phyloP scores from a whole-genome alignment of 2,113 vertebrate species.

The Neopipo cinnamomea region DNA sequence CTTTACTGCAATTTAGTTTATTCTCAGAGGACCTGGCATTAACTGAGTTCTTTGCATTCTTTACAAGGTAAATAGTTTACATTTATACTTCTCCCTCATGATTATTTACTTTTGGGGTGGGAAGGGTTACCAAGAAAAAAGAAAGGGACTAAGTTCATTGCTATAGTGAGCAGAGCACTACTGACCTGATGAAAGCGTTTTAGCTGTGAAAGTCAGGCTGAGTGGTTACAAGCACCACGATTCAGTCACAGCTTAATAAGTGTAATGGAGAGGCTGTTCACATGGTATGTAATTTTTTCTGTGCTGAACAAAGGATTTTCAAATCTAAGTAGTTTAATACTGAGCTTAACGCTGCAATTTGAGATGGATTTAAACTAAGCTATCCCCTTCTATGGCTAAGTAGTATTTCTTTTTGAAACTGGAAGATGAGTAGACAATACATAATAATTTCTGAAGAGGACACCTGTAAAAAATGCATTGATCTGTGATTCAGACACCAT shows the following conservation, averaged over 20 bases:
- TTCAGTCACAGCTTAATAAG: conserved; percentile 17
- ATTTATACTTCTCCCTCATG: background rate
- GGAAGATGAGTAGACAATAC: background rate
- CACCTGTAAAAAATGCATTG: background rate
- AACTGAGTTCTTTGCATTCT: conserved; percentile 6
- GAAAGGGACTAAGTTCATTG: background rate
- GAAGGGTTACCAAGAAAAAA: background rate
- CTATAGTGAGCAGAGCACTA: background rate
- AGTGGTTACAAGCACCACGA: background rate
- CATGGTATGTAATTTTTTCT: background rate
- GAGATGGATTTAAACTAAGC: background rate
- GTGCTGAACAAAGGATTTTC: background rate
- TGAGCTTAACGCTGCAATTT: background rate
- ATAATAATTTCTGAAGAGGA: background rate
- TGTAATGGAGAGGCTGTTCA: background rate
- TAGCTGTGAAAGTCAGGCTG: background rate
- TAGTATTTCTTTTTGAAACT: background rate
- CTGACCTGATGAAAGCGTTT: background rate
- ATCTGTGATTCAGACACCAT: background rate
- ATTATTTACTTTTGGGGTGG: background rate
- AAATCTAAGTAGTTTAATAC: background rate
- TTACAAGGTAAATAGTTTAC: conserved; percentile 8
- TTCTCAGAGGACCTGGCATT: background rate
- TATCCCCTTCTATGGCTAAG: background rate
- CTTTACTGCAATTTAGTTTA: background rate